Base-by-base conservation (phyloP, 2,888 invertebrate genomes). In the Azorinus chamasolen region DNA sequence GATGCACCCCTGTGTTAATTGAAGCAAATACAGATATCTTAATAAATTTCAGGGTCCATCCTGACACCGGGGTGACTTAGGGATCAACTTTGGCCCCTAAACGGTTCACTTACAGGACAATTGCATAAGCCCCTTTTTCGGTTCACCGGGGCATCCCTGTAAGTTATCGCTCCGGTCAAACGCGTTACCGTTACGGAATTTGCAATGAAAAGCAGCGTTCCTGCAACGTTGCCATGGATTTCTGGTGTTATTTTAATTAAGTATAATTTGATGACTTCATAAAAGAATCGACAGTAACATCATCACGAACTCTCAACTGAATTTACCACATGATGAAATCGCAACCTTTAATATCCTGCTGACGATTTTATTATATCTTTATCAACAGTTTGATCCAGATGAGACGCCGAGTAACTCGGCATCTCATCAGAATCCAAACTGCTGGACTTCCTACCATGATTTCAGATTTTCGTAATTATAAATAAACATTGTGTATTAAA, bases 31-130 rank as follows among this genome's bases (percentile, higher is more conserved):
- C 58, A 37, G 66, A 75, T 64, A 75, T 79, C 79, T 75, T 69
- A 71, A 79, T 79, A 75, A 75, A 69, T 65, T 61, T 59, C 54
- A 39, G 25, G 53, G 46, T 45, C 51, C 50, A 43, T 25, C 46
- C 63, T 64, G 71, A 76, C 76, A 71, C 25, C 55, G 27, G 62
- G 22, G 61, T 66, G 70, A 70, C 48, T 62, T 53, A 66, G 71
- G 62, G 66, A 61, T 76, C 71, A 71, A 58, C 62, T 46, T 43
- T 62, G 68, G 64, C 68, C 75, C 61, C 68, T 71, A 41, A 75
- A 79, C 70, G 79, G 79, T 75, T 79, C 79, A 79, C 68, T 64
- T 65, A 59, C 37, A 55, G 79, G 79, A 70, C 79, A 79, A 53
- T 79, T 79, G 66, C 63, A 72, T 79, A 75, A 79, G 68, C 62